Evolutionary conservation across 2,888 invertebrate species (phyloP), one percentile per base, ranked within the genome.

Genomic region (Copidosoma aretas): DNA sequence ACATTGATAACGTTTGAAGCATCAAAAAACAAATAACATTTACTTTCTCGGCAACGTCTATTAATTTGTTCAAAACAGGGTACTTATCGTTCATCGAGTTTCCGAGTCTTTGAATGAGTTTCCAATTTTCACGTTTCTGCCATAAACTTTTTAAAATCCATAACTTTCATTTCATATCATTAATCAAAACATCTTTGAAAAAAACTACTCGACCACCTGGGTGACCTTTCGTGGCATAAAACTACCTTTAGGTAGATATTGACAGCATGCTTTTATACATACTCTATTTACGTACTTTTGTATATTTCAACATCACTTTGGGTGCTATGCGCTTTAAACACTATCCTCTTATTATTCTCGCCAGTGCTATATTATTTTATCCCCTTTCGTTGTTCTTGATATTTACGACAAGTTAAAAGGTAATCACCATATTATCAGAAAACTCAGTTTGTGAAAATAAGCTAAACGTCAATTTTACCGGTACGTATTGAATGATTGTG

Each of bases 201-300:
- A 32, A 32, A 61, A 67, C 54, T 32, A 71, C 58, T 69, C 41
- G 60, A 67, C 22, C 70, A 70, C 64, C 70, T 76, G 77, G 75
- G 81, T 80, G 81, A 81, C 81, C 81, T 81, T 80, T 80, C 80
- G 81, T 81, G 80, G 80, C 79, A 80, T 76, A 76, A 73, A 75
- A 77, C 73, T 75, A 76, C 75, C 78, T 75, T 73, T 73, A 63
- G 76, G 75, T 79, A 77, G 71, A 69, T 74, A 65, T 70, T 51
- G 68, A 43, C 60, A 52, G 67, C 62, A 65, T 68, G 65, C 32
- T 52, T 67, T 67, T 43, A 61, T 61, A 39, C 49, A 24, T 51
- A 62, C 19, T 60, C 41, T 60, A 57, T 57, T 32, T 59, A 51
- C 39, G 43, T n/a, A n/a, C 22, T 62, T 19, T 46, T 49, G 57